Evolutionary conservation across 1,140 invertebrate species (phyloP), one percentile per base, ranked within the genome.

Genomic region (Nylanderia fulva): DNA sequence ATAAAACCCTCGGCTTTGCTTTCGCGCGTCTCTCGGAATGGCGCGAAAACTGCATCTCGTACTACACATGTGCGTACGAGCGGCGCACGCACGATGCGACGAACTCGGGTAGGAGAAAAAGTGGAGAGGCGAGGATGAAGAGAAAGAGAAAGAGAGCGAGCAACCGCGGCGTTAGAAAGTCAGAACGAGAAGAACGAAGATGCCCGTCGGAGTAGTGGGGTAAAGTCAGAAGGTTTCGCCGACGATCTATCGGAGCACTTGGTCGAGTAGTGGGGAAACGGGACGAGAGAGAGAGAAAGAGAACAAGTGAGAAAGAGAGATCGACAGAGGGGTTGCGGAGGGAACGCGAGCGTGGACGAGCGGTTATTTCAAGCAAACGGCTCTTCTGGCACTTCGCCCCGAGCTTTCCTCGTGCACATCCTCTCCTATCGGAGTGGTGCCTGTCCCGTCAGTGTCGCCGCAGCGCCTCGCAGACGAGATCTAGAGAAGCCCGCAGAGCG

Each of bases 301-400:
- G 69, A 74, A 48, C 2, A 15, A 48, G 45, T 18, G 45, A 48
- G 45, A 13, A 15, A 48, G 45, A 18, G 13, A 48, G 45, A 13
- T 3, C 42, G 42, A 45, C 1, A 39, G 86, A 86, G 86, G 90
- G 88, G 91, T 90, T 90, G 85, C 86, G 85, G 69, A 85, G 88
- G 77, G 87, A 88, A 85, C 56, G 58, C 56, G 58, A 76, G 42
- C 84, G 93, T 90, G 92, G 91, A 91, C 93, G 93, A 94, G 94
- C 93, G 93, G 93, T 94, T 95, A 95, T 95, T 95, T 94, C 94
- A 93, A 94, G 94, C 93, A 88, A 48, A 92, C 91, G 93, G 90
- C 89, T 86, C 87, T 84, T 92, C 93, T 92, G 93, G 92, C 93
- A 94, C 93, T 94, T 93, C 85, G 93, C 92, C 93, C 90, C 92